Conservation (phyloP, 1,140 invertebrate species). For the Proctacanthus coquilletti region DNA sequence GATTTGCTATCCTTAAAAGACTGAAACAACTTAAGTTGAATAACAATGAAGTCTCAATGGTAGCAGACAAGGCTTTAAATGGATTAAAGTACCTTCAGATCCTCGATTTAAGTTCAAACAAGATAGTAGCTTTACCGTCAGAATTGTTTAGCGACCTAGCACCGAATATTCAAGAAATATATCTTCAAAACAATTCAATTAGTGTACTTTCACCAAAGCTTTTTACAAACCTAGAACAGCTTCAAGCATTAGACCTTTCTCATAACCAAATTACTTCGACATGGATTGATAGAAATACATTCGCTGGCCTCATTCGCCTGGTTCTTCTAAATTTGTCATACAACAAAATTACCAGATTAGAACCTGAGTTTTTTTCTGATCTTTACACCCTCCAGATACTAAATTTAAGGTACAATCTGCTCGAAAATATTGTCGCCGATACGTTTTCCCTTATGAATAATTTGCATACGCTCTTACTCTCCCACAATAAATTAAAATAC, state of each 20-base stretch:
- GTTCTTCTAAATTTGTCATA: constrained; percentile 72
- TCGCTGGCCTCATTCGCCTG: constrained; percentile 71
- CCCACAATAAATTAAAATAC: constrained; percentile 60
- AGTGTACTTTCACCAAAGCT: constrained; percentile 61
- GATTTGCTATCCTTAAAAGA: constrained; percentile 58
- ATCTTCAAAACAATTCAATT: constrained; percentile 78
- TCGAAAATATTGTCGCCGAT: constrained; percentile 61
- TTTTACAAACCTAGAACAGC: constrained; percentile 67
- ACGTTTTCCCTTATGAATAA: constrained; percentile 72
- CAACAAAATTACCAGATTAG: constrained; percentile 65
- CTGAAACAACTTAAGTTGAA: constrained; percentile 61
- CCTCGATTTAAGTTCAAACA: constrained; percentile 73
- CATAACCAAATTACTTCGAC: constrained; percentile 70
- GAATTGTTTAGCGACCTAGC: constrained; percentile 63
- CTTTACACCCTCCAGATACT: constrained; percentile 69
- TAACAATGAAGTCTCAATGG: constrained; percentile 71
- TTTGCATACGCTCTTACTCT: constrained; percentile 62
- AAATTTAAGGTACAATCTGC: constrained; percentile 60
- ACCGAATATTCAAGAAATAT: constrained; percentile 66
- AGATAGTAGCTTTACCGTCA: constrained; percentile 71
- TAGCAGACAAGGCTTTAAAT: constrained; percentile 62
- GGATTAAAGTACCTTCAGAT: constrained; percentile 63
- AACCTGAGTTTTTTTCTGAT: constrained; percentile 63
- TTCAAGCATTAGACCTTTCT: constrained; percentile 73
- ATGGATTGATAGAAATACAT: constrained; percentile 68